A percentile compares a stretch with the other conserved stretches of the same genome.
Evolutionary conservation across 2,888 invertebrate genomes (phyloP).

Genomic region (Mechanitis mazaeus): DNA sequence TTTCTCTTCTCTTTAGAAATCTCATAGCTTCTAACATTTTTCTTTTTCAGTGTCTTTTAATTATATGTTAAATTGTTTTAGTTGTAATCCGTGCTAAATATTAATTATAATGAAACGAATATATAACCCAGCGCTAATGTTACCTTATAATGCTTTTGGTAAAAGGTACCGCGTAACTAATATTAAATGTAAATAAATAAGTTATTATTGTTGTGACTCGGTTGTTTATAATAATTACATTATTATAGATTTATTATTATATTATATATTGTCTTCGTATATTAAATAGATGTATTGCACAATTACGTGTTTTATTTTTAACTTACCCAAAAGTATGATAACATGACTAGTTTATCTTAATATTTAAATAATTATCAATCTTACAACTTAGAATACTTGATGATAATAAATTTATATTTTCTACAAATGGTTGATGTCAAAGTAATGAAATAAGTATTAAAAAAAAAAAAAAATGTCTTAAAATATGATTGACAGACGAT

Average conservation of each 20-base stretch:
- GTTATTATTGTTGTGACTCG: slow-evolving; percentile 25
- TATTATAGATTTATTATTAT: neutral
- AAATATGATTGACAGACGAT: too few species aligned
- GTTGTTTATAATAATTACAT: slow-evolving; percentile 17
- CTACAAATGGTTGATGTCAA: too few species aligned
- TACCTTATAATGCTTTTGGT: slow-evolving; percentile 55
- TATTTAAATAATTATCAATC: too few species aligned
- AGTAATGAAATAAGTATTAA: too few species aligned
- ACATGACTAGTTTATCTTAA: too few species aligned
- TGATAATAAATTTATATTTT: too few species aligned
- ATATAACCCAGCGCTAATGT: slow-evolving; percentile 67
- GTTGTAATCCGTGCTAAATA: neutral
- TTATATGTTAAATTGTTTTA: slow-evolving; percentile 15
- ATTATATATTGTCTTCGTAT: slow-evolving; percentile 2
- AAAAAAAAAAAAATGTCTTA: too few species aligned
- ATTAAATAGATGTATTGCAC: slow-evolving; percentile 22
- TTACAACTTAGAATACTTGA: too few species aligned
- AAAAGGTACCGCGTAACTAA: slow-evolving; percentile 58
- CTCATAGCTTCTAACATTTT: neutral
- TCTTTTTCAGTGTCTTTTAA: neutral
- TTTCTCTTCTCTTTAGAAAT: slow-evolving; percentile 12
- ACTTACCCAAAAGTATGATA: neutral
- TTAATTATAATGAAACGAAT: slow-evolving; percentile 21
- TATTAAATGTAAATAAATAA: slow-evolving; percentile 12
- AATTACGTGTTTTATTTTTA: neutral